Base-by-base conservation (phyloP, 2,797 vertebrate genomes). In the Orestias chungarensis region DNA sequence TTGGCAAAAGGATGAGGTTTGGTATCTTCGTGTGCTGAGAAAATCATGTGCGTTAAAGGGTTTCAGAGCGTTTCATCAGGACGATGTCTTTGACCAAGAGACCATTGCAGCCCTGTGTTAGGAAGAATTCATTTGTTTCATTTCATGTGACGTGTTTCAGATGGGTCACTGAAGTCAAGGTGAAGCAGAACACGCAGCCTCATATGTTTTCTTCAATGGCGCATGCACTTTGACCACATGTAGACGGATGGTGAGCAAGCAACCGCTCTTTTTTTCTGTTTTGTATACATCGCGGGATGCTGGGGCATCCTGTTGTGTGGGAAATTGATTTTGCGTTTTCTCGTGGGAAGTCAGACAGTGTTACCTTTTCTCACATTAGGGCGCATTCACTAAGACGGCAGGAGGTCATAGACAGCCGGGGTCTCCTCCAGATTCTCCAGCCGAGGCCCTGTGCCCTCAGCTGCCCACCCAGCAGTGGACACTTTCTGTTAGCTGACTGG, bases 11-110 rank as follows among this genome's bases (percentile, higher is more conserved):
- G 38, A 44, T 59, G 65, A 72, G 40, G 67, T 64, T 71, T n/a
- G 7, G 35, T n/a, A 65, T n/a, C n/a, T n/a, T n/a, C n/a, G n/a
- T n/a, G n/a, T n/a, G 78, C 50, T 42, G 72, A 62, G 65, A 82
- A 88, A 84, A 87, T 90, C 78, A 78, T 18, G 49, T 40, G 59
- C 9, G 12, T 40, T 84, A 71, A 84, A 82, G 86, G 68, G 71
- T 93, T 93, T 93, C 92, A 90, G 73, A 87, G 73, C 46, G 15
- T 93, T 93, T 83, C 88, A 91, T 93, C 88, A 92, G 84, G 79
- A 87, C 70, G 73, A 74, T 59, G 75, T 80, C 82, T 82, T 82
- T 71, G 67, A 68, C 74, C 67, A 61, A 79, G 67, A 85, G 80
- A 85, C 54, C 68, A 74, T 68, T 88, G 86, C 82, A 86, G 55